These are phyloP conservation scores for Oryzias celebensis DNA, from an alignment of 2,113 vertebrate species.

Conservation along the genomic window DNA sequence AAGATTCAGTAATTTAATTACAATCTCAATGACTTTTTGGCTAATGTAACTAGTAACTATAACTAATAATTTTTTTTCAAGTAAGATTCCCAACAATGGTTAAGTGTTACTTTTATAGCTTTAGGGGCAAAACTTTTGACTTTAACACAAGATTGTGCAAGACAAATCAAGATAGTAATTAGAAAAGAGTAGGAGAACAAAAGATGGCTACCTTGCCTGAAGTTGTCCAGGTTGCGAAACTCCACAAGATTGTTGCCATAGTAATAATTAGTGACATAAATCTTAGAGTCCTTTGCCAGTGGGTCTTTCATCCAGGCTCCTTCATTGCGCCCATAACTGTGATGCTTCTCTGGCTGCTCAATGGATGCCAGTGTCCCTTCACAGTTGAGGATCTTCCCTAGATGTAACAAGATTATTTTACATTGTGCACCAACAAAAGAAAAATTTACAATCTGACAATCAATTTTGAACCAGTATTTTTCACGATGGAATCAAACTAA, in stretches of 20 bases:
- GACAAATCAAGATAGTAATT: not conserved
- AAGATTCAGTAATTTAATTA: no score
- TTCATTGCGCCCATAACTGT: slow-evolving; percentile 95
- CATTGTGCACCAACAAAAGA: not conserved
- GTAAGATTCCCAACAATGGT: no score
- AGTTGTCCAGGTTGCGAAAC: slow-evolving; percentile 94
- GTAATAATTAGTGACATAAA: slow-evolving; percentile 97
- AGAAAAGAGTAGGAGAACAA: not conserved
- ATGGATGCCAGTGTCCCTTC: slow-evolving; percentile 90
- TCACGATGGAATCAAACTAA: not conserved
- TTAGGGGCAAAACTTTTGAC: no score
- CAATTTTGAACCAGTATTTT: slow-evolving; percentile 11
- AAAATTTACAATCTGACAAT: not conserved
- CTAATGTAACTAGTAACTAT: no score
- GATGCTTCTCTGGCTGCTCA: slow-evolving; percentile 85
- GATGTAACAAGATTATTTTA: slow-evolving; percentile 25
- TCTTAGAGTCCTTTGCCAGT: slow-evolving; percentile 84
- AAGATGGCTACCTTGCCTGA: slow-evolving; percentile 88
- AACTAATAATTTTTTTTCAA: no score
- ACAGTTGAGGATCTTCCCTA: slow-evolving; percentile 84
- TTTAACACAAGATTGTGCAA: no score
- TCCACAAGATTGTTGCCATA: slow-evolving; percentile 96
- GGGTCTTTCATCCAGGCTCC: slow-evolving; percentile 99
- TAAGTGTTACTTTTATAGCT: no score
- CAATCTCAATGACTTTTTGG: no score